These are phyloP conservation scores for Enteromius paludinosus DNA, from an alignment of 2,797 vertebrate species.

Conservation along the genomic window DNA sequence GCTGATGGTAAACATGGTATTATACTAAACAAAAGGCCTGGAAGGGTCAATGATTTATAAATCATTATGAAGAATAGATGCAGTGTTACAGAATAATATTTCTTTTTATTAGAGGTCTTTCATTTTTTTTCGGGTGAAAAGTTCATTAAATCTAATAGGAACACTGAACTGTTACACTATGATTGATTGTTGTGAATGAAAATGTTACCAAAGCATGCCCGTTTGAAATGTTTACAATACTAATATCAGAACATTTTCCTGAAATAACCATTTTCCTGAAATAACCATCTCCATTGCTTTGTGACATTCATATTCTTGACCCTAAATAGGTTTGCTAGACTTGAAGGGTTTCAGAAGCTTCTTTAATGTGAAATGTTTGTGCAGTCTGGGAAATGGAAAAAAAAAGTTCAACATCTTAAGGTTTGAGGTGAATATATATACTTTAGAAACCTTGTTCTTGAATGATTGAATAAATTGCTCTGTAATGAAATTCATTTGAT, in stretches of 20 bases:
- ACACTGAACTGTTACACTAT: slow-evolving; percentile 34
- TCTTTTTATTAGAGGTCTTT: neutral
- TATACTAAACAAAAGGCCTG: neutral
- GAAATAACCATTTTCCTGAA: neutral
- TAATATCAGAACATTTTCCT: neutral
- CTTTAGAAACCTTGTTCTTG: slow-evolving; percentile 34
- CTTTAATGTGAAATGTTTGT: slow-evolving; percentile 24
- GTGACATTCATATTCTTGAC: slow-evolving; percentile 10
- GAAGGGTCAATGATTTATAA: neutral
- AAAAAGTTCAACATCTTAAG: slow-evolving; percentile 39
- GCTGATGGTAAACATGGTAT: slow-evolving; percentile 2
- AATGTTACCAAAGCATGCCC: slow-evolving; percentile 21
- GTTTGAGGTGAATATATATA: slow-evolving; percentile 36
- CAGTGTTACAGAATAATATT: neutral
- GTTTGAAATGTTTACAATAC: neutral
- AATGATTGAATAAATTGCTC: slow-evolving; percentile 53
- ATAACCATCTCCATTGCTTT: neutral
- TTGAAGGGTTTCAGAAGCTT: slow-evolving; percentile 43
- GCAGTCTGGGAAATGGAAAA: slow-evolving; percentile 28
- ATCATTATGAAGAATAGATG: neutral
- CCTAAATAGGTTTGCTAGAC: neutral
- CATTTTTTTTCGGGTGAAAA: too few relatives aligned
- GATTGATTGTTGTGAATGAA: slow-evolving; percentile 11
- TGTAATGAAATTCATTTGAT: slow-evolving; percentile 16
- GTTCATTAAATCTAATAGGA: slow-evolving; percentile 13